Evolutionary conservation across 2,797 vertebrate genomes (phyloP).

Genomic region (Bothrops alternatus): DNA sequence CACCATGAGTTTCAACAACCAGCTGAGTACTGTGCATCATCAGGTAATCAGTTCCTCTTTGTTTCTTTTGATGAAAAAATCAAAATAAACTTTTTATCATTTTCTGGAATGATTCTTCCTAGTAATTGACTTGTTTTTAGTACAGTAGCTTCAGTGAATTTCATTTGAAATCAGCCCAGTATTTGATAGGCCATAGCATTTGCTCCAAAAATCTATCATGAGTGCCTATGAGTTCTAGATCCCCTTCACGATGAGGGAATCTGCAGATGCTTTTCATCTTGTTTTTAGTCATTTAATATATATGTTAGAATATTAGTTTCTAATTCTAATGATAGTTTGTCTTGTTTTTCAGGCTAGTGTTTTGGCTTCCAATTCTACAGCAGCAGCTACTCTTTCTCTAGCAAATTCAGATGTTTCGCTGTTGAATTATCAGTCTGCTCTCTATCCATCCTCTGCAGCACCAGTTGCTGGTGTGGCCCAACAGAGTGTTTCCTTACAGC

Average conservation of each 20-base stretch:
- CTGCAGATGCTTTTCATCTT: background rate
- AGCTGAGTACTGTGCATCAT: slow-evolving; percentile 89
- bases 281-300: background rate
- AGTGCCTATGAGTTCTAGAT: background rate
- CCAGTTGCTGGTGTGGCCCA: slow-evolving; percentile 92
- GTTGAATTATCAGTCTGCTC: slow-evolving; percentile 92
- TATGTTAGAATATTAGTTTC: background rate
- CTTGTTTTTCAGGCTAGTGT: slow-evolving; percentile 78
- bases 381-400: slow-evolving; percentile 90
- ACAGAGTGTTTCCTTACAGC: slow-evolving; percentile 89
- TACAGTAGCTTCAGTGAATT: background rate
- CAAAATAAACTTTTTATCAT: background rate
- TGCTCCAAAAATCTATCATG: background rate
- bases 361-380: slow-evolving; percentile 83
- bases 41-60: slow-evolving; percentile 76
- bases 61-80: background rate
- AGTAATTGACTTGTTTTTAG: background rate
- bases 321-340: background rate
- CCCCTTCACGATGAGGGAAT: background rate
- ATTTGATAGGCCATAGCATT: background rate
- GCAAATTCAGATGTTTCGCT: slow-evolving; percentile 89
- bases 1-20: slow-evolving; percentile 97
- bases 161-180: background rate
- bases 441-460: slow-evolving; percentile 94
- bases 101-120: background rate